Evolutionary conservation across 2,113 vertebrate species (phyloP), one percentile per base, ranked within the genome.

Genomic region (Asarcornis scutulata): DNA sequence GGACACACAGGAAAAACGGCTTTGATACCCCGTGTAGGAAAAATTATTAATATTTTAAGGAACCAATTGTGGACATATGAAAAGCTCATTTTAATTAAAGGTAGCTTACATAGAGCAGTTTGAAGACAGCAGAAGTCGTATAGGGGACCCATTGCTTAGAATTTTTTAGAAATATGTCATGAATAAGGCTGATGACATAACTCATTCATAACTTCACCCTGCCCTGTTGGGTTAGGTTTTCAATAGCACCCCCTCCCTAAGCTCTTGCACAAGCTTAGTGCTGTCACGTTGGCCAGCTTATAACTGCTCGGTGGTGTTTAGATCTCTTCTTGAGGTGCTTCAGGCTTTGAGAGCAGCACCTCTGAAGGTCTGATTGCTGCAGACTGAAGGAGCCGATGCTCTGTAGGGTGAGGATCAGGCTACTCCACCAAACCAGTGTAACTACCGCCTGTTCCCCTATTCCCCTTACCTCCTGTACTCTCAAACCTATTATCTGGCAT

Each of bases 31-130:
- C 68, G 21, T 63, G 69, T 66, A 88, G 58, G 81, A 34, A 84
- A 96, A 93, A 96, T 76, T 93, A 95, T 96, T 89, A 96, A 96
- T 97, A 96, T 97, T 97, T 97, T 84, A 96, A 88, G 60, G 76
- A 91, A 97, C 91, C 52, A 38, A 74, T 95, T 95, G 91, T 81
- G 86, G 88, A 93, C 86, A 91, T 66, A 90, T 80, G 82, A 83
- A 95, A 96, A 93, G 14, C 86, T 89, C 17, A 4, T 88, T 97
- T 94, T 96, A 94, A 93, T 97, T 89, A 96, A 93, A 79, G 87
- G 76, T 34, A 83, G 56, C 46, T 80, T 83, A 86, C 75, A 63
- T 84, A 85, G 88, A 86, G 15, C 44, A 55, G 46, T 75, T 86
- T 84, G 48, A 60, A 91, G n/a, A 46, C 83, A 59, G 78, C 50